A percentile compares a stretch with the other conserved stretches of the same genome.
Conservation (phyloP, 1,140 invertebrate genomes). For the Pogonomyrmex barbatus region DNA sequence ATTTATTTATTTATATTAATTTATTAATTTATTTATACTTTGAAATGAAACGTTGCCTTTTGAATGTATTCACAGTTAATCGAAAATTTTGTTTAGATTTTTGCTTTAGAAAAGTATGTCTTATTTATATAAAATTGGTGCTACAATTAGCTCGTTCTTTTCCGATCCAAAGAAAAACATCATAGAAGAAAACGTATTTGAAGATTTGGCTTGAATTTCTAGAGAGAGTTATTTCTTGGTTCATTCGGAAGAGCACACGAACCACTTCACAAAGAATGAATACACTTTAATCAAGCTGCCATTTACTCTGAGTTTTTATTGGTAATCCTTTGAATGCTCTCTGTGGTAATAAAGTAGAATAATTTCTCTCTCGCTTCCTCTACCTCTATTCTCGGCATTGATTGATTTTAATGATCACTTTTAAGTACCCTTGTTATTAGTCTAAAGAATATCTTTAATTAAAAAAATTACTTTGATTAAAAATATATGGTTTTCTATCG, state of each 20-base stretch:
- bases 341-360: slow-evolving; percentile 55
- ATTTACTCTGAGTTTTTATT: slow-evolving; percentile 42
- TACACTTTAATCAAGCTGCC: slow-evolving; percentile 53
- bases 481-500: neutral
- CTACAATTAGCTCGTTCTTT: slow-evolving; percentile 26
- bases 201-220: slow-evolving; percentile 40
- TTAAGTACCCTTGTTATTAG: neutral
- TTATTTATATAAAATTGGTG: neutral
- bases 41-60: neutral
- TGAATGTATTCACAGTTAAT: neutral
- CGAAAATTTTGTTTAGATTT: neutral
- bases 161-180: neutral
- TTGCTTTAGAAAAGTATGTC: neutral
- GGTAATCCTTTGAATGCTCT: slow-evolving; percentile 36
- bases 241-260: slow-evolving; percentile 39
- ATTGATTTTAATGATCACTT: slow-evolving; percentile 41
- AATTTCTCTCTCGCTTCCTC: slow-evolving; percentile 16
- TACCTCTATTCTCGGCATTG: neutral
- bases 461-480: neutral
- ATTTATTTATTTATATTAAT: no score
- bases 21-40: neutral
- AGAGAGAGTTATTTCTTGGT: slow-evolving; percentile 40
- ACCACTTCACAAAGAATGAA: slow-evolving; percentile 36
- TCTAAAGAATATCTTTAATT: neutral
- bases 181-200: slow-evolving; percentile 15